Conservation (phyloP, 1,140 invertebrate genomes). For the Alviniconcha marisindica region DNA sequence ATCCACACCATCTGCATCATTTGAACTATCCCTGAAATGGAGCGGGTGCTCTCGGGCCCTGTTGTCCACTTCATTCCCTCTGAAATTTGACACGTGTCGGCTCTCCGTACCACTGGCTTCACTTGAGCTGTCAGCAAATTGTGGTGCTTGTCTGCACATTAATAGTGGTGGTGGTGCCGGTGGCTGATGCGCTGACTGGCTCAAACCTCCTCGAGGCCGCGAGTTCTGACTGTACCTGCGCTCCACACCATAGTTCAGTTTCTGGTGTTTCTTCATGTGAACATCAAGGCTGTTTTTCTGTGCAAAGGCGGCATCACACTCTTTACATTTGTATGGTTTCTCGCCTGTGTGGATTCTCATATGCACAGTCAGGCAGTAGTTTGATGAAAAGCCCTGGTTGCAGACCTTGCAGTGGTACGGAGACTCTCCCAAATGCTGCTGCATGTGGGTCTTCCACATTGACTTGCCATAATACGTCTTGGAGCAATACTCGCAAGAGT, state of each 20-base stretch:
- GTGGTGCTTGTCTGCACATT: too few species aligned
- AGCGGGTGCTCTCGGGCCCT: too few species aligned
- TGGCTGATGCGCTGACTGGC: too few species aligned
- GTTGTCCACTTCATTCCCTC: too few species aligned
- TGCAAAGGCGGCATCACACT: constrained; percentile 34
- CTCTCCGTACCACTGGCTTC: too few species aligned
- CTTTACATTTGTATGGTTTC: constrained; percentile 75
- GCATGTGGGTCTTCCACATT: constrained; percentile 38
- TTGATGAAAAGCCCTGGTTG: constrained; percentile 44
- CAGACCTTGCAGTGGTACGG: constrained; percentile 51
- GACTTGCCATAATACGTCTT: constrained; percentile 23
- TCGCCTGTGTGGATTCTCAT: constrained; percentile 83
- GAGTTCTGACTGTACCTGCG: not conserved
- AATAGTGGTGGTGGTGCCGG: too few species aligned
- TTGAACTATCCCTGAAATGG: too few species aligned
- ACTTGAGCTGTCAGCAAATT: not conserved
- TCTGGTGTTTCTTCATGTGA: constrained; percentile 40
- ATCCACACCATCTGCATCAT: too few species aligned
- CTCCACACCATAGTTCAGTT: not conserved
- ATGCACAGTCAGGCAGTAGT: constrained; percentile 37
- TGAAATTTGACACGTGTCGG: too few species aligned
- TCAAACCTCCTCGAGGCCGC: too few species aligned
- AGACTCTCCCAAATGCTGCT: constrained; percentile 42
- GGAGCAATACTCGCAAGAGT: constrained; percentile 23
- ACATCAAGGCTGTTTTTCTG: constrained; percentile 38